phyloP scores from a whole-genome alignment of 2,113 vertebrate genomes.

The Poeciliopsis prolifica region DNA sequence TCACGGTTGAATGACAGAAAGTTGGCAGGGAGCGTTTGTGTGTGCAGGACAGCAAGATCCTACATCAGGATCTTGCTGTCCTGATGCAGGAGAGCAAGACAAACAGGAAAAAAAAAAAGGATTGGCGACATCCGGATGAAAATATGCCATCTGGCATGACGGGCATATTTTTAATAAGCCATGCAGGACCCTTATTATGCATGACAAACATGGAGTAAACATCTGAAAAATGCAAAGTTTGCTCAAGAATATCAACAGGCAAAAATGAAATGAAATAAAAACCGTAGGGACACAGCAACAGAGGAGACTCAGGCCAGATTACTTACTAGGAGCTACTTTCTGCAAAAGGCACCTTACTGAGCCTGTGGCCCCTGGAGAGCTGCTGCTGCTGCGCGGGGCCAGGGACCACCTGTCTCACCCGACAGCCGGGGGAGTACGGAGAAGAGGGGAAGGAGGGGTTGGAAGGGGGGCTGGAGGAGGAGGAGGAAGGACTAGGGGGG shows the following conservation, averaged over 20 bases:
- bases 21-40: slow-evolving; percentile 46
- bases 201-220: slow-evolving; percentile 40
- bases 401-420: slow-evolving; percentile 73
- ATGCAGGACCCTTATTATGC: slow-evolving; percentile 68
- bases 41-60: slow-evolving; percentile 29
- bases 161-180: slow-evolving; percentile 59
- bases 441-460: slow-evolving; percentile 58
- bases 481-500: slow-evolving; percentile 73
- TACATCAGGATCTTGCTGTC: too few relatives aligned
- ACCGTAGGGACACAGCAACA: slow-evolving; percentile 39
- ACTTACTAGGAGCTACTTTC: slow-evolving; percentile 84
- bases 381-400: slow-evolving; percentile 66
- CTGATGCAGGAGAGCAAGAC: slow-evolving; percentile 7
- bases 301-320: slow-evolving; percentile 54
- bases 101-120: slow-evolving; percentile 12
- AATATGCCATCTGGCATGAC: slow-evolving; percentile 36
- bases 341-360: slow-evolving; percentile 76
- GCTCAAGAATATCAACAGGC: slow-evolving; percentile 64
- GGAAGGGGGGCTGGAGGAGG: slow-evolving; percentile 62
- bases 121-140: slow-evolving; percentile 65
- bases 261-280: neutral
- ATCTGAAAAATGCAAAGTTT: slow-evolving; percentile 59
- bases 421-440: slow-evolving; percentile 60
- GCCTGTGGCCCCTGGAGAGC: slow-evolving; percentile 77
- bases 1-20: slow-evolving; percentile 58